Percentiles rank a stretch among this genome's conserved stretches.
phyloP scores from a whole-genome alignment of 2,113 vertebrate genomes.

The Crocuta crocuta region DNA sequence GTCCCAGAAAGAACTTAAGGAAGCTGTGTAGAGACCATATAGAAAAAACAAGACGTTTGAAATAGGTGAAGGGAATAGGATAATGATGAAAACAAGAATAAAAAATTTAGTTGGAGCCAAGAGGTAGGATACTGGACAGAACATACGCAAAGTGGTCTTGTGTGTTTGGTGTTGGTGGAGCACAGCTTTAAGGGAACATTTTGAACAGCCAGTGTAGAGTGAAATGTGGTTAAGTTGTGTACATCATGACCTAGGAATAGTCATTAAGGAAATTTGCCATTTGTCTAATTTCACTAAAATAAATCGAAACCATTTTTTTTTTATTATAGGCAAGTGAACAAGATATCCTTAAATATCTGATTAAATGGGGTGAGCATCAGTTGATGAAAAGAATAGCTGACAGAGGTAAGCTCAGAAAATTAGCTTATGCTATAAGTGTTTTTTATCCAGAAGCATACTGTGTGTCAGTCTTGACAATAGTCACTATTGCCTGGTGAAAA shows the following conservation, averaged over 20 bases:
- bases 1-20: slow-evolving; percentile 29
- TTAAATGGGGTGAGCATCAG: slow-evolving; percentile 99
- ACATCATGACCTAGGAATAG: background rate
- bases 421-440: background rate
- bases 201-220: background rate
- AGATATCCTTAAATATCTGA: slow-evolving; percentile 98
- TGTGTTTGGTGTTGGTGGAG: background rate
- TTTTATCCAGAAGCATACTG: background rate
- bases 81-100: background rate
- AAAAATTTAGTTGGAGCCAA: background rate
- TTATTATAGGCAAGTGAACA: slow-evolving; percentile 96
- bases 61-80: slow-evolving; percentile 22
- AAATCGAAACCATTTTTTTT: slow-evolving; percentile 65
- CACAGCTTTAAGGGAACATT: background rate
- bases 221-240: background rate
- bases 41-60: slow-evolving; percentile 47
- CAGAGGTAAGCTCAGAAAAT: slow-evolving; percentile 91
- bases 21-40: background rate
- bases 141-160: background rate
- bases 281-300: slow-evolving; percentile 48
- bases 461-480: background rate
- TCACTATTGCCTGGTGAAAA: background rate
- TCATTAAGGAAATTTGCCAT: slow-evolving; percentile 22
- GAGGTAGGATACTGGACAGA: slow-evolving; percentile 5
- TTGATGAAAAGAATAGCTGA: slow-evolving; percentile 99